Conservation (phyloP, 2,888 invertebrate genomes). For the Diarsia mendica region DNA sequence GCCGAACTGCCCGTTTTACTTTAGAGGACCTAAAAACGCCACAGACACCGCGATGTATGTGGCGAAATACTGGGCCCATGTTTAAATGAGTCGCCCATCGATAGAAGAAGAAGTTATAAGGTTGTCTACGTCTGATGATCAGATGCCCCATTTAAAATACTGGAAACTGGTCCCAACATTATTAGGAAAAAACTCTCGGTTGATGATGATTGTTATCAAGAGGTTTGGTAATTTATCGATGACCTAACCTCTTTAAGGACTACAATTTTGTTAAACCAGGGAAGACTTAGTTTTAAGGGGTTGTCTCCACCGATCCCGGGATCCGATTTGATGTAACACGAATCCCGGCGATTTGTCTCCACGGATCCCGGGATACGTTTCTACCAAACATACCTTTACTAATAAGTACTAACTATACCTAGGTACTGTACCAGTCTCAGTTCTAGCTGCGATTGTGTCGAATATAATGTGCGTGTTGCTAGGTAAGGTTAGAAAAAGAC, state of each 20-base stretch:
- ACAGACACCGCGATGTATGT: too few species aligned
- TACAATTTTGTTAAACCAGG: background rate
- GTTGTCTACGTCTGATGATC: too few species aligned
- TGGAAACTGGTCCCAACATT: background rate
- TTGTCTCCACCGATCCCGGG: too few species aligned
- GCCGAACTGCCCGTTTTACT: too few species aligned
- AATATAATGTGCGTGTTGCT: conserved; percentile 42
- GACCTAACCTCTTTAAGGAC: background rate
- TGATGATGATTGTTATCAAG: background rate
- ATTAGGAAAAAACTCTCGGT: background rate
- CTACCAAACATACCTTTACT: background rate
- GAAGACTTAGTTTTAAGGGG: too few species aligned
- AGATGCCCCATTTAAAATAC: background rate
- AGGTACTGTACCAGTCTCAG: background rate
- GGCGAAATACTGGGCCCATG: too few species aligned
- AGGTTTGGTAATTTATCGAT: background rate
- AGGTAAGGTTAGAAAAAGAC: conserved; percentile 16
- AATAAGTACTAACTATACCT: background rate
- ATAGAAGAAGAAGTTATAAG: too few species aligned
- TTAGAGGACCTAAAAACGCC: too few species aligned
- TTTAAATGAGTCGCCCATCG: too few species aligned
- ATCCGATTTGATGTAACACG: too few species aligned
- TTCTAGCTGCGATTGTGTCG: conserved; percentile 6
- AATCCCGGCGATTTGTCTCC: too few species aligned
- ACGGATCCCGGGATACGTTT: too few species aligned